A percentile compares a stretch with the other conserved stretches of the same genome.
These are phyloP conservation scores for Rhingia rostrata DNA, from an alignment of 2,888 invertebrate genomes.

Conservation along the genomic window DNA sequence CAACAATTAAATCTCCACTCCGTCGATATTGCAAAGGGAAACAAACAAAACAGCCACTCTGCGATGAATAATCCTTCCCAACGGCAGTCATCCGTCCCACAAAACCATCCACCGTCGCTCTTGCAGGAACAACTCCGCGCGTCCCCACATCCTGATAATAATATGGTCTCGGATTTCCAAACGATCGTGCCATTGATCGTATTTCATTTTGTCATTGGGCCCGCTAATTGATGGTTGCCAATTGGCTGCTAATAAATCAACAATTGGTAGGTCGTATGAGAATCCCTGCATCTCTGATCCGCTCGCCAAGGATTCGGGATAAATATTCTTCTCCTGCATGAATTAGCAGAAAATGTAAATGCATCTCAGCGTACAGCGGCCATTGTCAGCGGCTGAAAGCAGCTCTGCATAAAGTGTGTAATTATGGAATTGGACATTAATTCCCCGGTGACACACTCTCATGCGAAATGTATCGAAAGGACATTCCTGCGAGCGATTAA, in stretches of 20 bases:
- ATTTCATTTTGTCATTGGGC: constrained; percentile 77
- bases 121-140: constrained; percentile 2
- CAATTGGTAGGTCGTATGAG: constrained; percentile 53
- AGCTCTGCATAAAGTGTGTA: constrained; percentile 69
- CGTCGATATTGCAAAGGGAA: constrained; percentile 14
- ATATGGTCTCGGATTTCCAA: constrained; percentile 75
- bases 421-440: constrained; percentile 69
- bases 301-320: constrained; percentile 27
- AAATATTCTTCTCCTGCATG: constrained; percentile 47
- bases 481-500: constrained; percentile 64
- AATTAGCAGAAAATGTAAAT: constrained; percentile 71
- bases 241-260: constrained; percentile 73
- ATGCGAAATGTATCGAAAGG: constrained; percentile 62
- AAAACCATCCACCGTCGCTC: constrained; percentile 1
- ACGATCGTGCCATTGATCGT: constrained; percentile 75
- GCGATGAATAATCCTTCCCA: constrained; percentile 73
- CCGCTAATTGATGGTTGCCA: constrained; percentile 76
- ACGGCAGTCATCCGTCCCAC: constrained; percentile 52
- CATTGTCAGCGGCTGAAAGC: constrained; percentile 60
- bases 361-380: constrained; percentile 38
- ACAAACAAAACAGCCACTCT: constrained; percentile 53
- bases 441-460: constrained; percentile 68
- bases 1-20: constrained; percentile 66
- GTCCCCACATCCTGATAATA: constrained; percentile 61
- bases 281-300: constrained; percentile 8